Conservation (phyloP, 2,797 vertebrate species). For the Pangasius larnaudii region DNA sequence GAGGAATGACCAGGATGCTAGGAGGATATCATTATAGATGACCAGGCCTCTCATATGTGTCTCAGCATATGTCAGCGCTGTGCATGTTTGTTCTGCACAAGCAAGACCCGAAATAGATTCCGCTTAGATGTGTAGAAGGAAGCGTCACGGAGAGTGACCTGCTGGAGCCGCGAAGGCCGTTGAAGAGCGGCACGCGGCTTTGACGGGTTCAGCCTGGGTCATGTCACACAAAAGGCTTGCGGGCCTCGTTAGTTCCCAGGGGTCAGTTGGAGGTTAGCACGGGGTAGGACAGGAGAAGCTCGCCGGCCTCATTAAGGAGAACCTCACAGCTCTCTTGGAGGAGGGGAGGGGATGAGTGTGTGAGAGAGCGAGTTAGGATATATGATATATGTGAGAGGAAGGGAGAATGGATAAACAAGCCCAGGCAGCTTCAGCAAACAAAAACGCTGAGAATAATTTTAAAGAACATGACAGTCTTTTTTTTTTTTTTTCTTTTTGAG, state of each 20-base stretch:
- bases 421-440: background rate
- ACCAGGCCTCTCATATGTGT: background rate
- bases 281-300: slow-evolving; percentile 44
- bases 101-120: slow-evolving; percentile 20
- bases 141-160: slow-evolving; percentile 5
- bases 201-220: slow-evolving; percentile 46
- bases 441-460: background rate
- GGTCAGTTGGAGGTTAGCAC: slow-evolving; percentile 44
- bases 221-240: slow-evolving; percentile 47
- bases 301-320: slow-evolving; percentile 60
- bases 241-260: slow-evolving; percentile 54
- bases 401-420: background rate
- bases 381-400: background rate
- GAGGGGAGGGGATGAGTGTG: background rate
- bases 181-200: slow-evolving; percentile 9
- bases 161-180: background rate
- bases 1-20: background rate
- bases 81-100: slow-evolving; percentile 4
- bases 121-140: slow-evolving; percentile 16
- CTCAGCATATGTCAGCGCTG: background rate
- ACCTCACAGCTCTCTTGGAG: slow-evolving; percentile 49
- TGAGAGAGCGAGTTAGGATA: background rate
- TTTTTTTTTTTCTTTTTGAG: too few species aligned
- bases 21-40: slow-evolving; percentile 27
- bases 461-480: background rate